Conservation (phyloP, 2,888 invertebrate species). For the Prosapia bicincta region DNA sequence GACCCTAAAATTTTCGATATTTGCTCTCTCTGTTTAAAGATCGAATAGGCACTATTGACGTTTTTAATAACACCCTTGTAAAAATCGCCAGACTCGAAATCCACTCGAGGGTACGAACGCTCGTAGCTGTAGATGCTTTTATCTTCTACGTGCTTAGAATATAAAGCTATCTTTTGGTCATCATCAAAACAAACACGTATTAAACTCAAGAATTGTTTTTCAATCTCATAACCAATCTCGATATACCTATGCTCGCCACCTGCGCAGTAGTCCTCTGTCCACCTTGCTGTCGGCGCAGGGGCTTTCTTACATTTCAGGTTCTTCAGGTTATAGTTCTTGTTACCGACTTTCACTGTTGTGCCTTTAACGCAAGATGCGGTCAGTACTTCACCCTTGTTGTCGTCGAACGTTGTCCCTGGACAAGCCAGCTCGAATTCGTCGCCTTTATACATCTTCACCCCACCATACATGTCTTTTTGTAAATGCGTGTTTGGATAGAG, state of each 20-base stretch:
- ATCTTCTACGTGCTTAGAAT: not conserved
- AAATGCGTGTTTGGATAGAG: not conserved
- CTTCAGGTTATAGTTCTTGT: not conserved
- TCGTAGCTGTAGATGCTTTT: not conserved
- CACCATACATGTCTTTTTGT: not conserved
- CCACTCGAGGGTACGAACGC: not conserved
- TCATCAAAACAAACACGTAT: conserved; percentile 10
- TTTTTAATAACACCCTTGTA: no score
- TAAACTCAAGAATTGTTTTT: conserved; percentile 6
- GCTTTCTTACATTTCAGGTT: not conserved
- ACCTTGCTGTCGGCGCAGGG: not conserved
- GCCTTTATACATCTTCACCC: not conserved
- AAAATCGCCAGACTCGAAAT: not conserved
- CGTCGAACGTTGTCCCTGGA: conserved; percentile 2
- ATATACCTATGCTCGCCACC: not conserved
- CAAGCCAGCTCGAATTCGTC: conserved; percentile 11
- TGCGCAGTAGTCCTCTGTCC: not conserved
- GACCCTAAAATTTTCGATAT: no score
- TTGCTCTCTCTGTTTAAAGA: no score
- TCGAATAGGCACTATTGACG: no score
- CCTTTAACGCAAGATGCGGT: not conserved
- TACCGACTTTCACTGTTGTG: not conserved
- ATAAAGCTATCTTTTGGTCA: not conserved
- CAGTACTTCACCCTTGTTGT: not conserved
- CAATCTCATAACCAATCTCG: conserved; percentile 3